These are phyloP conservation scores for Sula dactylatra DNA, from an alignment of 2,113 vertebrate species.

Conservation along the genomic window DNA sequence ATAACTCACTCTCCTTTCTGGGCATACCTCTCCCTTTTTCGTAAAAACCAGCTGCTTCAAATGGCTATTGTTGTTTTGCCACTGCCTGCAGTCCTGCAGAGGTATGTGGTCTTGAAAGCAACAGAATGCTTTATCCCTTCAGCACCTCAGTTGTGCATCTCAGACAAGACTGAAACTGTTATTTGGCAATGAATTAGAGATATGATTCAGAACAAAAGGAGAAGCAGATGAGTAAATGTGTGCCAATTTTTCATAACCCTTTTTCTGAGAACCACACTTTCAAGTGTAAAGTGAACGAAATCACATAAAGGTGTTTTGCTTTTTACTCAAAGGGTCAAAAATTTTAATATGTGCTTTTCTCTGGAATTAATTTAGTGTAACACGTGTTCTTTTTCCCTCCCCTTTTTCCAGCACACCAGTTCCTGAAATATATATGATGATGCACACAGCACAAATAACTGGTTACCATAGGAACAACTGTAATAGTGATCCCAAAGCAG, in stretches of 20 bases:
- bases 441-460: constrained; percentile 54
- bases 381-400: not conserved
- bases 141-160: not conserved
- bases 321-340: constrained; percentile 35
- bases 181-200: constrained; percentile 11
- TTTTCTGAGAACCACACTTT: not conserved
- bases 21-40: not conserved
- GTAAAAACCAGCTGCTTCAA: not conserved
- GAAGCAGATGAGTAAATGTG: not conserved
- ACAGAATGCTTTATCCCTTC: not conserved
- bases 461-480: constrained; percentile 68
- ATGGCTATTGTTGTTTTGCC: not conserved
- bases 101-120: not conserved
- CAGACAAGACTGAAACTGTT: not conserved
- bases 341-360: constrained; percentile 12
- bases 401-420: not conserved
- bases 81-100: not conserved
- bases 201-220: not conserved
- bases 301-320: not conserved
- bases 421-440: constrained; percentile 69
- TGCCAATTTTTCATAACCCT: not conserved
- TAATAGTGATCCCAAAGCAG: constrained; percentile 58
- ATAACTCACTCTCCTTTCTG: not conserved
- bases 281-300: constrained; percentile 28
- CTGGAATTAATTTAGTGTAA: constrained; percentile 22